phyloP scores from a whole-genome alignment of 2,888 invertebrate species.

The Adineta ricciae region DNA sequence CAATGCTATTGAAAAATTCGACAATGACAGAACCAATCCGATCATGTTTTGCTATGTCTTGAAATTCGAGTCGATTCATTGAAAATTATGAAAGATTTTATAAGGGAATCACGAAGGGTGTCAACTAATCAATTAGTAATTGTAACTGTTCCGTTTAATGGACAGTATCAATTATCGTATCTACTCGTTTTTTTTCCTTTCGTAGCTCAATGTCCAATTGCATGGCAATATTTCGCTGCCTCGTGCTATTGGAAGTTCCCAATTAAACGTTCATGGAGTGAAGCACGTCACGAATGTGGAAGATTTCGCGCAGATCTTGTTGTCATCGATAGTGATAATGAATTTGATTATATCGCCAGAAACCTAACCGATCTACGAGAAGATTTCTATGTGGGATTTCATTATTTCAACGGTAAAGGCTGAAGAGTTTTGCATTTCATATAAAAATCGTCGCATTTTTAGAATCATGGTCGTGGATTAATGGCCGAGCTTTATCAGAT shows the following conservation, averaged over 20 bases:
- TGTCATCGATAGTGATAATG: constrained; percentile 18
- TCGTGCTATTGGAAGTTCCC: constrained; percentile 19
- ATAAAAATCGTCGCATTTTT: no score
- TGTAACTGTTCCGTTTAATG: not conserved
- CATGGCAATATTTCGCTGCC: constrained; percentile 16
- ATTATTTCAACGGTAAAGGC: constrained; percentile 3
- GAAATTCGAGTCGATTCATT: not conserved
- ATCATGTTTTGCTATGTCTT: not conserved
- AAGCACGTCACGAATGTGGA: not conserved
- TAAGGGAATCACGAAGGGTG: not conserved
- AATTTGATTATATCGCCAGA: constrained; percentile 20
- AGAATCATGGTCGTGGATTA: constrained; percentile 11
- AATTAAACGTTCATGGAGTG: not conserved
- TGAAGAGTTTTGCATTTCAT: no score
- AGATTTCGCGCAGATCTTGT: not conserved
- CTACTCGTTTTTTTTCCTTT: not conserved
- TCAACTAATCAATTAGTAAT: not conserved
- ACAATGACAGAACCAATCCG: not conserved
- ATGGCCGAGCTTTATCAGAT: not conserved
- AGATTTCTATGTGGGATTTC: not conserved
- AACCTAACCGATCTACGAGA: not conserved
- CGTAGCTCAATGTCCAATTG: not conserved
- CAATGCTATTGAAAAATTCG: not conserved
- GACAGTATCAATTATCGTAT: not conserved
- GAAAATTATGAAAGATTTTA: not conserved